Conservation (phyloP, 2,888 invertebrate genomes). For the Scelioninae gen. 2 region DNA sequence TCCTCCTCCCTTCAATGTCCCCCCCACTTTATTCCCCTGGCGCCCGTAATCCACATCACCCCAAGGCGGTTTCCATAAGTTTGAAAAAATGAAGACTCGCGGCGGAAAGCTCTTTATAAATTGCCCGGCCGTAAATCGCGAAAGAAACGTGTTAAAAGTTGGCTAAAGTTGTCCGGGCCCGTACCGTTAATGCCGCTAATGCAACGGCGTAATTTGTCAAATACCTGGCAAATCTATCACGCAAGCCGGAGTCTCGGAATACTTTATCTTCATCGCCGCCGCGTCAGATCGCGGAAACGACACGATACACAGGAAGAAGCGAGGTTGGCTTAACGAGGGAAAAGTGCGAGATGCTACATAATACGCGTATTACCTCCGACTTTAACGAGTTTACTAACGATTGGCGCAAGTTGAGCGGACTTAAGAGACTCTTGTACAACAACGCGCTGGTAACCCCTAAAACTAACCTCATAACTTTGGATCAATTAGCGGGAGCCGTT, state of each 20-base stretch:
- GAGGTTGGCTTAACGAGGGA: slow-evolving; percentile 47
- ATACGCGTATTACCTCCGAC: slow-evolving; percentile 50
- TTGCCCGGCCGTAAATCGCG: no score
- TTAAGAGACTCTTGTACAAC: slow-evolving; percentile 30
- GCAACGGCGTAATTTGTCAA: slow-evolving; percentile 42
- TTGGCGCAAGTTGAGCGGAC: slow-evolving; percentile 30
- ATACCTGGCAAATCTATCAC: slow-evolving; percentile 37
- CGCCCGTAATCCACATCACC: no score
- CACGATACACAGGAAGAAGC: slow-evolving; percentile 13
- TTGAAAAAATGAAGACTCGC: no score
- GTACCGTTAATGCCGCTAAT: slow-evolving; percentile 14
- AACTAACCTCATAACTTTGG: slow-evolving; percentile 31
- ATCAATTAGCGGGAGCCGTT: slow-evolving; percentile 17
- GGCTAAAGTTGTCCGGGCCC: slow-evolving; percentile 5
- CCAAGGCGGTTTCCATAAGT: no score
- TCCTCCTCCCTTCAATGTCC: no score
- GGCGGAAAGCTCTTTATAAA: no score
- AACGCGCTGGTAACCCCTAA: slow-evolving; percentile 1
- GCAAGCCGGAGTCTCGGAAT: slow-evolving; percentile 25
- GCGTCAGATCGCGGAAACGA: slow-evolving; percentile 11
- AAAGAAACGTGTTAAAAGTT: slow-evolving; percentile 26
- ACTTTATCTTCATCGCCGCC: slow-evolving; percentile 52
- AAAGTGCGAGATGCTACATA: slow-evolving; percentile 46
- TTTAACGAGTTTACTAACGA: slow-evolving; percentile 54
- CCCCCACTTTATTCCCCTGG: no score